These are phyloP conservation scores for Meteorus cinctellus DNA, from an alignment of 2,888 invertebrate genomes.

Conservation along the genomic window DNA sequence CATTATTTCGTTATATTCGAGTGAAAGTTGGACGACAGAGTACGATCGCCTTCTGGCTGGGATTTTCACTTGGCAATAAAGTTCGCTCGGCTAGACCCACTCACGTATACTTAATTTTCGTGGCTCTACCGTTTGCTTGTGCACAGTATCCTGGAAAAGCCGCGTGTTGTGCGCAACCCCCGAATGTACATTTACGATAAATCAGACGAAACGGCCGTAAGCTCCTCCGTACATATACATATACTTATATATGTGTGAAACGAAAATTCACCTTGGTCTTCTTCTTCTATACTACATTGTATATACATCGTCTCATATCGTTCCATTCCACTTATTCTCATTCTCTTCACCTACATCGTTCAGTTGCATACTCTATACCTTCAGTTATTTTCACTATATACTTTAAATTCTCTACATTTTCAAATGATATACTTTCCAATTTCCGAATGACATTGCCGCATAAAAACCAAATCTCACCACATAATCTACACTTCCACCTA, in stretches of 20 bases:
- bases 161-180: constrained; percentile 14
- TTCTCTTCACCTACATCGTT: constrained; percentile 10
- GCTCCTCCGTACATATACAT: constrained; percentile 16
- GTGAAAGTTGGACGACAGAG: constrained; percentile 6
- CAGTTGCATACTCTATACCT: not conserved
- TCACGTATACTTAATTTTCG: constrained; percentile 33
- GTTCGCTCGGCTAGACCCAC: constrained; percentile 23
- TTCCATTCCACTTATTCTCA: constrained; percentile 21
- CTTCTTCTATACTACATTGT: constrained; percentile 7
- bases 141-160: constrained; percentile 20
- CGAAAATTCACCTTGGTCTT: constrained; percentile 31
- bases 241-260: not conserved
- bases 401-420: not conserved
- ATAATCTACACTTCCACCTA: constrained; percentile 16
- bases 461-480: constrained; percentile 20
- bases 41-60: constrained; percentile 18
- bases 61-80: constrained; percentile 30
- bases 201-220: constrained; percentile 36
- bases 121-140: constrained; percentile 1
- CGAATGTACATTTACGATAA: constrained; percentile 34
- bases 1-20: constrained; percentile 1
- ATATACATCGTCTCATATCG: constrained; percentile 30
- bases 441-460: constrained; percentile 23
- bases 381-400: constrained; percentile 24
- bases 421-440: constrained; percentile 33